Evolutionary conservation across 2,797 vertebrate species (phyloP).

Genomic region (Psittacula echo): DNA sequence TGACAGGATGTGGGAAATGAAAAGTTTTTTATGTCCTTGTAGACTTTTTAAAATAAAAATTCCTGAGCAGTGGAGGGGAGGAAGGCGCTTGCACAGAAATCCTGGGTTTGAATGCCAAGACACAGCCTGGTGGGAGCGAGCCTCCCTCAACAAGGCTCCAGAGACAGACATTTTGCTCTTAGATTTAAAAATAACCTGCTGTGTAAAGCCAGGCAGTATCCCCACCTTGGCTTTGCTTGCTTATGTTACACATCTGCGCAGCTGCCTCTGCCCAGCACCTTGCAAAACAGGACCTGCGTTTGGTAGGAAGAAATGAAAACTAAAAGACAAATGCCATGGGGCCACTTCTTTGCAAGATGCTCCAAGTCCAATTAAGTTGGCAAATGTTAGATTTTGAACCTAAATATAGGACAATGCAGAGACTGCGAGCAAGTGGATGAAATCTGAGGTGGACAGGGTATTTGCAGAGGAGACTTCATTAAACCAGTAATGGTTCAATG

Average conservation of each 20-base stretch:
- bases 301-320: background rate
- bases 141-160: background rate
- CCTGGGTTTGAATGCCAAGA: background rate
- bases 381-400: background rate
- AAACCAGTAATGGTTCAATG: background rate
- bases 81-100: background rate
- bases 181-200: slow-evolving; percentile 48
- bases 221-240: background rate
- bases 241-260: background rate
- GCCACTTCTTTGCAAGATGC: background rate
- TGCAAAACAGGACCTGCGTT: background rate
- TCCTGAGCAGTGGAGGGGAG: slow-evolving; percentile 8
- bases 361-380: background rate
- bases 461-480: background rate
- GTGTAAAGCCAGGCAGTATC: background rate
- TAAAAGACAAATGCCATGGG: background rate
- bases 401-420: background rate
- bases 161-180: background rate
- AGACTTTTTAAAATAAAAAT: slow-evolving; percentile 46
- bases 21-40: slow-evolving; percentile 29
- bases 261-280: background rate
- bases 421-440: background rate
- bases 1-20: slow-evolving; percentile 59
- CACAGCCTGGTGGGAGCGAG: background rate
- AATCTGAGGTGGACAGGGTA: background rate